Base-by-base conservation (phyloP, 1,140 invertebrate genomes). In the Hylaeus volcanicus region DNA sequence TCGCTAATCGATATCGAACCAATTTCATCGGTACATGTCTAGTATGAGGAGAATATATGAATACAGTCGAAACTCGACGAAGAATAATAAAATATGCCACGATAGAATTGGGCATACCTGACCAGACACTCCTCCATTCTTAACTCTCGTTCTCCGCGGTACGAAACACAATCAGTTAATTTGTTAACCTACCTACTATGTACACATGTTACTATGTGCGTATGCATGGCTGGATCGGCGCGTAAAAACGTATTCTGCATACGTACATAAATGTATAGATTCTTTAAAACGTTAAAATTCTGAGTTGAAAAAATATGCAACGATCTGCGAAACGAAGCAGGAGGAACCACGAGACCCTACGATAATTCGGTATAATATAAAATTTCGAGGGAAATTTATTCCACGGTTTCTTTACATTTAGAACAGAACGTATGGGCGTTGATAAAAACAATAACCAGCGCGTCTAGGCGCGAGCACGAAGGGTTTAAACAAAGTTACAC, bases 141-240 rank as follows among this genome's bases (percentile, higher is more conserved):
- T 37, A 39, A 51, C 90, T 88, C 89, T 80, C 88, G 86, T 88
- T 89, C 81, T 89, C 88, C 87, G 84, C 88, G 82, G 91, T 93
- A 91, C 89, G 91, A 93, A 92, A 93, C 92, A 93, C 91, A 92
- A 93, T 92, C 89, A 92, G 92, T 93, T 90, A 92, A 93, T 93
- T 93, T 92, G 89, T 93, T 93, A 92, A 91, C 90, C 92, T 93
- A 93, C 88, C 92, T 93, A 93, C 89, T 92, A 93, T 93, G 82
- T 93, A 93, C 92, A 93, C 89, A 91, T 92, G 90, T 92, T 85
- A 86, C 88, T 92, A 92, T 91, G 90, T 91, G 89, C 91, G 89
- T 91, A 91, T 92, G 92, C 92, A 90, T 90, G 88, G 87, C 90
- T 87, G 87, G 85, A 91, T 70, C 66, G 79, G 58, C 85, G 81